These are phyloP conservation scores for Amphiprion clarkii DNA, from an alignment of 2,797 vertebrate genomes.

Conservation along the genomic window DNA sequence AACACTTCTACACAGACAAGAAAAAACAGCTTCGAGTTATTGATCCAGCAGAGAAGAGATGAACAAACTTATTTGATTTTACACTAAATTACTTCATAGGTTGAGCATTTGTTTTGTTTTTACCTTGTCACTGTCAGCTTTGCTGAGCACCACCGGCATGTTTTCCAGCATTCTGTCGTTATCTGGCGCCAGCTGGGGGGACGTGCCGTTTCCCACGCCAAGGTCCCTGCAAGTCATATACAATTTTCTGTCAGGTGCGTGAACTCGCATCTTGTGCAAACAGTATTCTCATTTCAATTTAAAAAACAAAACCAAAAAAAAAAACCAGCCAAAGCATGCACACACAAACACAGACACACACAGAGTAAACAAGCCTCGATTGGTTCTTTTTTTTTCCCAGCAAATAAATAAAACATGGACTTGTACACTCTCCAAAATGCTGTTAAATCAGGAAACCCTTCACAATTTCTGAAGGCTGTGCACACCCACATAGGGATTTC, in stretches of 20 bases:
- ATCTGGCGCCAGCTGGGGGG: conserved; percentile 82
- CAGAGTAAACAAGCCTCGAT: conserved; percentile 6
- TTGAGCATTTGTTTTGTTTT: conserved; percentile 28
- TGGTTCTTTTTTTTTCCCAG: not conserved
- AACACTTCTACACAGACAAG: not conserved
- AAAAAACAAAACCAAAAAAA: not conserved
- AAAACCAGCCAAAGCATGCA: conserved; percentile 7
- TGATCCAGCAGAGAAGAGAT: not conserved
- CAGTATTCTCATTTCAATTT: conserved; percentile 14
- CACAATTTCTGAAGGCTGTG: conserved; percentile 15
- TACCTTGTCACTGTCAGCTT: conserved; percentile 90
- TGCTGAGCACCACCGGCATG: conserved; percentile 83
- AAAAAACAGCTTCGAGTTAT: not conserved
- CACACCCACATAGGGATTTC: conserved; percentile 34
- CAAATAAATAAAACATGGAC: conserved; percentile 7
- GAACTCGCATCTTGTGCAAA: conserved; percentile 24
- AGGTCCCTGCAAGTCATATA: conserved; percentile 87
- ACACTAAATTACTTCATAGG: not conserved
- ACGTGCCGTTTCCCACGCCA: conserved; percentile 82
- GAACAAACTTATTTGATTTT: not conserved
- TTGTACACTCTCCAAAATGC: conserved; percentile 19
- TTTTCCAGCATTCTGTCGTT: conserved; percentile 82
- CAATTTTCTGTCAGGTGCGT: conserved; percentile 51
- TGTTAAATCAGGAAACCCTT: conserved; percentile 32
- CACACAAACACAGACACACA: not conserved